Conservation (phyloP, 2,113 vertebrate genomes). For the Microcebus jonahi region DNA sequence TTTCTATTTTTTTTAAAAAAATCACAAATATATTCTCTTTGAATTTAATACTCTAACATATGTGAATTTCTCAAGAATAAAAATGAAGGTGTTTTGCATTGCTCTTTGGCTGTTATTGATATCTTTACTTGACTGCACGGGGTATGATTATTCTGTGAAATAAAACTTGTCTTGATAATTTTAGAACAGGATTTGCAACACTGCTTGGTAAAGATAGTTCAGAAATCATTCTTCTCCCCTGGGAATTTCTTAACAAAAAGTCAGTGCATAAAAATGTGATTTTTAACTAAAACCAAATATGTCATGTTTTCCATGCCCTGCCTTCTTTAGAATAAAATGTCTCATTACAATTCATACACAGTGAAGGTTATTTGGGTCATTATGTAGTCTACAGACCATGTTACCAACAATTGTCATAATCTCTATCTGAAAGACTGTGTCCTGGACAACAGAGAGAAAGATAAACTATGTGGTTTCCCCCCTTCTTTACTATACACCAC, state of each 20-base stretch:
- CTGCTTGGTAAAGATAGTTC: conserved; percentile 19
- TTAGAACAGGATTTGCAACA: conserved; percentile 34
- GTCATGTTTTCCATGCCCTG: not conserved
- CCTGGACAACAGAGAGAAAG: not conserved
- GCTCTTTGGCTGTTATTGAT: not conserved
- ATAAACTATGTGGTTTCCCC: not conserved
- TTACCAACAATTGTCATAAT: not conserved
- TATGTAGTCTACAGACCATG: not conserved
- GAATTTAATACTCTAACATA: conserved; percentile 40
- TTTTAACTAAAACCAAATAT: conserved; percentile 34
- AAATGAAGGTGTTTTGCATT: conserved; percentile 5
- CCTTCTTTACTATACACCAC: not conserved
- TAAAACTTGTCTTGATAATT: conserved; percentile 44
- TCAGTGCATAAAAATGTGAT: conserved; percentile 28
- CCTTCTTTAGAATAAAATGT: not conserved
- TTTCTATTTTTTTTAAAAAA: not conserved
- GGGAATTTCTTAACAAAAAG: conserved; percentile 9
- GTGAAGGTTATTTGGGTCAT: not conserved
- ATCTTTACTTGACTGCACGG: not conserved
- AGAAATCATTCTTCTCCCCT: not conserved
- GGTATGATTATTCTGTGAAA: not conserved
- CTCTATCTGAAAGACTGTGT: not conserved
- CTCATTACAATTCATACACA: not conserved
- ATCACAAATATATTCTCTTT: not conserved
- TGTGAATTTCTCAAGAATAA: conserved; percentile 33